Conservation (phyloP, 2,888 invertebrate genomes). For the Tachystola acroxantha region DNA sequence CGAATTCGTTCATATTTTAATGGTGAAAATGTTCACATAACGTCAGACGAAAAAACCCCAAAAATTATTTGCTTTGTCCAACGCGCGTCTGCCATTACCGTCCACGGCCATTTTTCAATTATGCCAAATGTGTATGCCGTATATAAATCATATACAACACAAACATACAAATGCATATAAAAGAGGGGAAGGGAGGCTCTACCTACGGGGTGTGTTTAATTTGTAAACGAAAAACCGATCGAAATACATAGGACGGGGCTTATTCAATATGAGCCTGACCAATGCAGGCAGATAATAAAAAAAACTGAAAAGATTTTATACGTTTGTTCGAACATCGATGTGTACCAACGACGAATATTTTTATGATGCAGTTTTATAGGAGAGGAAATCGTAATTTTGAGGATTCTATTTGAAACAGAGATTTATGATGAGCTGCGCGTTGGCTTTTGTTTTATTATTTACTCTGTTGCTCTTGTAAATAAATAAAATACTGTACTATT, state of each 20-base stretch:
- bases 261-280: conserved; percentile 41
- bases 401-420: background rate
- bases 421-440: background rate
- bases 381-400: conserved; percentile 3
- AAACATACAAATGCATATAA: conserved; percentile 14
- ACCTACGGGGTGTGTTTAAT: conserved; percentile 52
- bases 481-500: no score
- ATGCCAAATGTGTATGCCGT: conserved; percentile 69
- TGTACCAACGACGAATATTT: conserved; percentile 38
- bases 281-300: conserved; percentile 31
- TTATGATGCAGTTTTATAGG: conserved; percentile 29
- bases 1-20: background rate
- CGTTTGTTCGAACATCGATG: conserved; percentile 18
- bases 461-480: background rate
- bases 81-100: conserved; percentile 46
- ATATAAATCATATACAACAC: conserved; percentile 60
- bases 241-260: conserved; percentile 48
- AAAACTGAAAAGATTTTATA: conserved; percentile 29
- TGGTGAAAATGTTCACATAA: background rate
- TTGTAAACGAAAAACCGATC: conserved; percentile 62
- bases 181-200: conserved; percentile 8
- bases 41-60: background rate
- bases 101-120: conserved; percentile 72
- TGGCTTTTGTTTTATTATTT: background rate
- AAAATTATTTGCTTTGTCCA: conserved; percentile 55